A percentile compares a stretch with the other conserved stretches of the same genome.
phyloP scores from a whole-genome alignment of 2,888 invertebrate species.

The Eustalomyia histrio region DNA sequence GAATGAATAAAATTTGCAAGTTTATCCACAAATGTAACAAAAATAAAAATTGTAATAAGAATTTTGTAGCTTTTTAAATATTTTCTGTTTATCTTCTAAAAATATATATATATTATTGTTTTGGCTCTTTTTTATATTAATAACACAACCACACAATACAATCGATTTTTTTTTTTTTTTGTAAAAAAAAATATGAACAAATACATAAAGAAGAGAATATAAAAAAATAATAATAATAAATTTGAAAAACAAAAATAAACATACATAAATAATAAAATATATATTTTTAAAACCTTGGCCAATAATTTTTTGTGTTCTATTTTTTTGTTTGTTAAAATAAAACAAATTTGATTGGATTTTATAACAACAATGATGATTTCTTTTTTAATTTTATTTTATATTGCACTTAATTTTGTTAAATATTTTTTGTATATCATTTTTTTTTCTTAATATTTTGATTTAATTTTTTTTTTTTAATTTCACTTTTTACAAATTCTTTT shows the following conservation, averaged over 20 bases:
- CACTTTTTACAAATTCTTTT: background rate
- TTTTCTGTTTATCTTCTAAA: constrained; percentile 4
- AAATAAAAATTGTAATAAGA: background rate
- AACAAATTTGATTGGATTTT: constrained; percentile 34
- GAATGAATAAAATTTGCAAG: constrained; percentile 21
- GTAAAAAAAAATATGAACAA: constrained; percentile 7
- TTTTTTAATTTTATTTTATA: constrained; percentile 4
- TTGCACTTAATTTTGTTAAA: constrained; percentile 38
- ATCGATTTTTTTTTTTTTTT: constrained; percentile 50
- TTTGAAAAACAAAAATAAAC: constrained; percentile 25
- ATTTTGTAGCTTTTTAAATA: background rate
- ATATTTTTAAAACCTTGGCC: constrained; percentile 55
- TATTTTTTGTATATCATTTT: background rate
- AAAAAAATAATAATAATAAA: background rate
- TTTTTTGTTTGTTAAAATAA: background rate
- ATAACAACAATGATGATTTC: background rate
- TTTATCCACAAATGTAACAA: too few species aligned
- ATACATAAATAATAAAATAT: constrained; percentile 33
- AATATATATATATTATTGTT: background rate
- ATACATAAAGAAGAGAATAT: background rate
- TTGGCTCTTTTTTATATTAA: background rate
- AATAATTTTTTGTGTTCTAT: constrained; percentile 28
- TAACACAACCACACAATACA: constrained; percentile 42
- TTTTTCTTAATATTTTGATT: constrained; percentile 34
- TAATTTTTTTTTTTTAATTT: constrained; percentile 2